Evolutionary conservation across 1,140 invertebrate species (phyloP), one percentile per base, ranked within the genome.

Genomic region (Forficula auricularia): DNA sequence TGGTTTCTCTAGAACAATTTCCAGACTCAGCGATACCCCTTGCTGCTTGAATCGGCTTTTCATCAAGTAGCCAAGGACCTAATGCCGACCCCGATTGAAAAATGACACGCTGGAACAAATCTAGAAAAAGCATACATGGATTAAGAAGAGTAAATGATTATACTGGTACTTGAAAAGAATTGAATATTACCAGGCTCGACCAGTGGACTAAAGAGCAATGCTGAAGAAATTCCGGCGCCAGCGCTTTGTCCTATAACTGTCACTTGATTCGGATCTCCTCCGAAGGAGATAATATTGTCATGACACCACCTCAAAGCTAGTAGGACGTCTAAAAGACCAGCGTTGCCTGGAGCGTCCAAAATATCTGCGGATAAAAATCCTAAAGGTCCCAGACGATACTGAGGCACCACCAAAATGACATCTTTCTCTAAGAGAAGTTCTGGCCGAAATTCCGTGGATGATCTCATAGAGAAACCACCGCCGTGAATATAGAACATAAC

Each of bases 71-170:
- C 55, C 55, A 57, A 15, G 52, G 57, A 7, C 52, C 52, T 37
- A 71, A 54, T 0, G 63, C 62, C 6, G 60, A 60, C 13, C 72
- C 73, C 45, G 71, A 73, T 58, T 74, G 71, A 1, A 61, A 43
- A 22, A 77, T 75, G 1, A 64, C 68, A 52, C 67, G 71, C 48
- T 73, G 66, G 42, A 73, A 65, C n/a, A 75, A 50, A 12, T 67
- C 69, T 58, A 53, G 46, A 16, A 52, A 59, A 44, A 51, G 51
- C 10, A 27, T 15, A 36, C n/a, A 14, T 8, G 16, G 4, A 36
- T n/a, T 36, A 6, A 36, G 4, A 36, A 36, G 16, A 36, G n/a
- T 15, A 36, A 32, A 32, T n/a, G n/a, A n/a, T n/a, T n/a, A n/a
- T n/a, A n/a, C n/a, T n/a, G n/a, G n/a, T n/a, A n/a, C n/a, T n/a